A percentile compares a stretch with the other conserved stretches of the same genome.
These are phyloP conservation scores for Metaphire vulgaris DNA, from an alignment of 1,140 invertebrate species.

Conservation along the genomic window DNA sequence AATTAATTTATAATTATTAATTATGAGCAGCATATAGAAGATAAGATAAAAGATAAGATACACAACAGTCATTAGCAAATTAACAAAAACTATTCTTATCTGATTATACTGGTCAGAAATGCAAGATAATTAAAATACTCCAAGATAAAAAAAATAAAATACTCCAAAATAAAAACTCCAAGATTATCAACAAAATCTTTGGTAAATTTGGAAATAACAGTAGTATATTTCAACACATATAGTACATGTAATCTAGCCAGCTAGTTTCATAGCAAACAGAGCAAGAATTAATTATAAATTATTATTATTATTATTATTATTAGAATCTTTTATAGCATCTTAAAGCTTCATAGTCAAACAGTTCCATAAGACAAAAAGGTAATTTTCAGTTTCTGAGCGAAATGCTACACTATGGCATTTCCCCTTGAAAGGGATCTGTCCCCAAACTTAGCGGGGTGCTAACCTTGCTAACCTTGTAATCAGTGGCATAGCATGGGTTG, in stretches of 20 bases:
- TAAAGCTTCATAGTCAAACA: background rate
- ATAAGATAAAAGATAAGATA: too few species aligned
- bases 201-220: background rate
- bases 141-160: background rate
- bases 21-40: too few species aligned
- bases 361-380: background rate
- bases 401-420: too few species aligned
- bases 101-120: background rate
- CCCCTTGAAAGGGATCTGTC: too few species aligned
- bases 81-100: too few species aligned
- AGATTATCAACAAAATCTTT: background rate
- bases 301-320: constrained; percentile 6
- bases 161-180: background rate
- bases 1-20: constrained; percentile 4
- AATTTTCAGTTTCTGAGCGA: background rate
- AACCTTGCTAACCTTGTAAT: background rate
- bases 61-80: too few species aligned
- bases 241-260: too few species aligned
- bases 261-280: too few species aligned
- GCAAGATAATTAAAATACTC: background rate
- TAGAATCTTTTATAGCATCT: background rate
- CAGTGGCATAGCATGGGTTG: too few species aligned
- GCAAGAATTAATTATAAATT: background rate
- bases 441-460: background rate
- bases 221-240: background rate